Base-by-base conservation (phyloP, 2,888 invertebrate genomes). In the Siphonodentalium dalli region DNA sequence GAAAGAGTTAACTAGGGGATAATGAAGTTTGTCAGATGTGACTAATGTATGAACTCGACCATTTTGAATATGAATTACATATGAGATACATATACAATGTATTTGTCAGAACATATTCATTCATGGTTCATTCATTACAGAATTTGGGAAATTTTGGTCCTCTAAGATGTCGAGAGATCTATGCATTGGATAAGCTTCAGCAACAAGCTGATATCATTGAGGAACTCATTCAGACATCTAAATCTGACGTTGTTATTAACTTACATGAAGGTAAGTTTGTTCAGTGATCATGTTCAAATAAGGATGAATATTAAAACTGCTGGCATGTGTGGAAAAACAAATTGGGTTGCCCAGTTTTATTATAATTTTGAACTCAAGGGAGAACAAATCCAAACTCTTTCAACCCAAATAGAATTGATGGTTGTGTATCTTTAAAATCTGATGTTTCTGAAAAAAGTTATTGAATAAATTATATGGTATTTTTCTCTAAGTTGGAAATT, bases 61-160 rank as follows among this genome's bases (percentile, higher is more conserved):
- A 46, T 15, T 21, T 7, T 46, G 21, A 20, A 11, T 34, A 40
- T 23, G 27, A n/a, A 21, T 13, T 13, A 15, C n/a, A 4, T 20
- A 18, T 38, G 15, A 23, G 9, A n/a, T n/a, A n/a, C n/a, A n/a
- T n/a, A n/a, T n/a, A n/a, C n/a, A n/a, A n/a, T n/a, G n/a, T n/a
- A n/a, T 18, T 15, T 18, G 2, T 18, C 5, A 20, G 5, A 11
- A 13, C 15, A 28, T 27, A 13, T 41, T 26, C 29, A 13, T 11
- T 23, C 15, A 15, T 21, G 15, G 9, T 35, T 35, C 34, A 43
- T 48, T 20, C 26, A 23, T 62, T 69, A 5, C 65, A 83, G 82
- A 80, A 78, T 60, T 65, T 83, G 26, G 83, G 83, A 34, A 77
- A 76, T 26, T 83, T 78, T 66, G 83, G 84, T 29, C 85, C 85